Evolutionary conservation across 2,888 invertebrate species (phyloP), one percentile per base, ranked within the genome.

Genomic region (Sminthurinus aureus): DNA sequence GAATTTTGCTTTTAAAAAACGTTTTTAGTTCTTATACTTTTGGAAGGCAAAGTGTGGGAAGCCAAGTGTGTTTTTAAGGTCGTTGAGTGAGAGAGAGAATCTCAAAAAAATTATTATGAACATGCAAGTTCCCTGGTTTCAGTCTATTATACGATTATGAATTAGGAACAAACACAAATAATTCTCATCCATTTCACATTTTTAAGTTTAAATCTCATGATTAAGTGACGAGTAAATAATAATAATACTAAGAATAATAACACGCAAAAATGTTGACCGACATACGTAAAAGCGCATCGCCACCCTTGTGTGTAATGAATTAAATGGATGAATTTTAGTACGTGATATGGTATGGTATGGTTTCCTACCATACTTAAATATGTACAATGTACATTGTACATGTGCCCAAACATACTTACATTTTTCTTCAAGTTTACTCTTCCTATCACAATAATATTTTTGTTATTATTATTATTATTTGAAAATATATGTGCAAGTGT

Each of bases 41-140:
- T n/a, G 24, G 38, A n/a, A 73, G 38, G 22, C 11, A 24, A 73
- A 18, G 15, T 24, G 73, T 8, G 75, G 11, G 50, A 75, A 75
- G 18, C 74, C 51, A 75, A 75, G 51, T 75, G 75, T 75, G 75
- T 58, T 58, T 58, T 58, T 58, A 58, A 58, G 58, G 58, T 58
- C 58, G 58, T 58, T 58, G 58, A 58, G 58, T 58, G 58, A 18
- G 58, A 13, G 58, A 58, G 13, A 58, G 58, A 13, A 58, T 58
- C 58, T 15, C 15, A 15, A 58, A 58, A 58, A 13, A 13, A 58
- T 58, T 38, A 38, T 38, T 38, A 38, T 38, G 38, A 38, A 58
- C 58, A 58, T 58, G 58, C 58, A 18, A 58, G 58, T 58, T 58
- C 58, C 18, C 58, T 58, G 58, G 58, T 58, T 58, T 15, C 58